Conservation (phyloP, 2,113 vertebrate genomes). For the Monopterus albus region DNA sequence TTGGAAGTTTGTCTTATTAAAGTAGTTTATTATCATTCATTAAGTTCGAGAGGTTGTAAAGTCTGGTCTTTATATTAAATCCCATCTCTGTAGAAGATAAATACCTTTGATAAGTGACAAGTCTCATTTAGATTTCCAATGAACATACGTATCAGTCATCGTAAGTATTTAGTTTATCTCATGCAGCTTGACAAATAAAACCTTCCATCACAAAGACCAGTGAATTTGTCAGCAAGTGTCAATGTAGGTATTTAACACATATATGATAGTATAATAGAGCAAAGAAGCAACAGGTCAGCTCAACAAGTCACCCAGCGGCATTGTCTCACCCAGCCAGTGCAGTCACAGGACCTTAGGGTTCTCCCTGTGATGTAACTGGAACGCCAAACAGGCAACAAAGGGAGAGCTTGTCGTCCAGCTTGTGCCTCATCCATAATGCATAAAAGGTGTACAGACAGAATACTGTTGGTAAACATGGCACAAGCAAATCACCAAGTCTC, state of each 20-base stretch:
- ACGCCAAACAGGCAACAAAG: slow-evolving; percentile 79
- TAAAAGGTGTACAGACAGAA: slow-evolving; percentile 79
- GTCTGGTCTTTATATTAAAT: neutral
- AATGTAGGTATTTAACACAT: neutral
- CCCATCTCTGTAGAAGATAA: neutral
- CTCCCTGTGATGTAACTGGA: slow-evolving; percentile 81
- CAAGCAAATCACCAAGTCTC: slow-evolving; percentile 77
- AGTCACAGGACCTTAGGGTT: slow-evolving; percentile 67
- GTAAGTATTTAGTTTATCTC: neutral
- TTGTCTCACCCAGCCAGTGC: slow-evolving; percentile 34
- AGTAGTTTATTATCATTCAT: neutral
- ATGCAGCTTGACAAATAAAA: neutral
- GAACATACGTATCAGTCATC: neutral
- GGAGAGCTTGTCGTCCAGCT: slow-evolving; percentile 77
- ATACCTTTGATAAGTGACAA: neutral
- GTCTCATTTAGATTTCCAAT: neutral
- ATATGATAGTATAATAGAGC: slow-evolving; percentile 4
- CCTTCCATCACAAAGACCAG: neutral
- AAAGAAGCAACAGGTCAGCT: slow-evolving; percentile 61
- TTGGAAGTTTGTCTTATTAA: neutral
- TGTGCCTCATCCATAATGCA: slow-evolving; percentile 85
- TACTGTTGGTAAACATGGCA: slow-evolving; percentile 80
- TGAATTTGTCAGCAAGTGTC: neutral
- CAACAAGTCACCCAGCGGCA: slow-evolving; percentile 31
- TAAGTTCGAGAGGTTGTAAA: too few species aligned